Conservation (phyloP, 2,797 vertebrate genomes). For the Gallinago solitaria region DNA sequence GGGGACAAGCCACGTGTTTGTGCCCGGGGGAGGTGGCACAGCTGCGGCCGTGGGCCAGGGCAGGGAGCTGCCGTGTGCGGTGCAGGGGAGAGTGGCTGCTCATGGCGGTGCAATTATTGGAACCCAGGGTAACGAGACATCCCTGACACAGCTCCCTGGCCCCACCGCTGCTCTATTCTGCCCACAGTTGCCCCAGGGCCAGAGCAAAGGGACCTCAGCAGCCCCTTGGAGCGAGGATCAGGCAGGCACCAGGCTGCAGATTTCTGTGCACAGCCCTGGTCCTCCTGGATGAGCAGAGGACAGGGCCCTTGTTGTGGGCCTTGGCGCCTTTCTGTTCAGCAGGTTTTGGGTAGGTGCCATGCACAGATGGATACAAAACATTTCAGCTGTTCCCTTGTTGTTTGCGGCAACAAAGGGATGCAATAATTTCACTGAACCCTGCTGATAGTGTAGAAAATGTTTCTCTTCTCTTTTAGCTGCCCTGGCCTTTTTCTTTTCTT, state of each 20-base stretch:
- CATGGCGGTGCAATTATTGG: not conserved
- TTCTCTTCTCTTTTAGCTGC: not conserved
- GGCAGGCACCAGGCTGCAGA: not conserved
- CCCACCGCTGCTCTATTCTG: not conserved
- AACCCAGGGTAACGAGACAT: not conserved
- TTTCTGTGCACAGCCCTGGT: not conserved
- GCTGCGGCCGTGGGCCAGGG: rapidly evolving
- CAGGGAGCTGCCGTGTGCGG: rapidly evolving
- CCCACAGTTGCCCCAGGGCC: not conserved
- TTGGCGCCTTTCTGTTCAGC: not conserved
- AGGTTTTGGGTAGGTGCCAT: slow-evolving; percentile 40
- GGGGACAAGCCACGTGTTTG: rapidly evolving
- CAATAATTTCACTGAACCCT: slow-evolving; percentile 38
- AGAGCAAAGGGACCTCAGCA: not conserved
- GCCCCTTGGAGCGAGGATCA: not conserved
- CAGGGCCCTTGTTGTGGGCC: not conserved
- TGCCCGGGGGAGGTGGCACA: rapidly evolving
- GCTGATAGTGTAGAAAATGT: not conserved
- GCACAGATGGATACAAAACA: slow-evolving; percentile 33
- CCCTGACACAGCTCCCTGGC: rapidly evolving
- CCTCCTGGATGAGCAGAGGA: not conserved
- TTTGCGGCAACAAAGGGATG: slow-evolving; percentile 11
- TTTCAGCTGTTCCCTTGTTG: slow-evolving; percentile 36
- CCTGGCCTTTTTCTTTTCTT: not conserved
- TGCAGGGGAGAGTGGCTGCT: not conserved